phyloP scores from a whole-genome alignment of 2,113 vertebrate genomes.

The Osmerus mordax region DNA sequence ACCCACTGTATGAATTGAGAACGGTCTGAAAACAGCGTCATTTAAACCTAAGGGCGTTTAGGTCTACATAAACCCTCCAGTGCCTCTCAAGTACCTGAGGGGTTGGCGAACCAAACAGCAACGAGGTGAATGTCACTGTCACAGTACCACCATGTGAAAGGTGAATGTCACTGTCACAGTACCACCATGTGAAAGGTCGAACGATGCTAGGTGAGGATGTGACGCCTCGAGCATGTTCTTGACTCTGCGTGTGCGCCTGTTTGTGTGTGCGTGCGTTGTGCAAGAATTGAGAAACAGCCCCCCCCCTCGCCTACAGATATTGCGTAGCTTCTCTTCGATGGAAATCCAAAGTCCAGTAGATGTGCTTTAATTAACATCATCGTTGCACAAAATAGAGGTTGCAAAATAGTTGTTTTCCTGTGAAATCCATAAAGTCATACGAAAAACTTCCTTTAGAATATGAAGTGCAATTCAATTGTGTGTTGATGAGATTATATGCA shows the following conservation, averaged over 20 bases:
- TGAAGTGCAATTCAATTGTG: no score
- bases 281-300: neutral
- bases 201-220: constrained; percentile 18
- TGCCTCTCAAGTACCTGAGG: neutral
- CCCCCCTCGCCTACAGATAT: neutral
- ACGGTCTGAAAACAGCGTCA: neutral
- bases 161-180: constrained; percentile 3
- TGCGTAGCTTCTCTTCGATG: neutral
- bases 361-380: neutral
- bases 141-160: no score
- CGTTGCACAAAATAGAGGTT: neutral
- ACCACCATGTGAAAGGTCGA: neutral
- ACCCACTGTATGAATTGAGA: no score
- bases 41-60: neutral
- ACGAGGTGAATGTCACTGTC: constrained; percentile 4
- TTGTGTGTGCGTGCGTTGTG: neutral
- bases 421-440: no score
- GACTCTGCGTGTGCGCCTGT: constrained; percentile 1
- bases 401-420: no score
- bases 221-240: neutral
- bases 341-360: neutral
- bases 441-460: no score
- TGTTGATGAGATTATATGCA: no score
- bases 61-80: neutral
- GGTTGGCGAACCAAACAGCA: neutral